A percentile compares a stretch with the other conserved stretches of the same genome.
phyloP scores from a whole-genome alignment of 1,140 invertebrate species.

The Coptotermes formosanus region DNA sequence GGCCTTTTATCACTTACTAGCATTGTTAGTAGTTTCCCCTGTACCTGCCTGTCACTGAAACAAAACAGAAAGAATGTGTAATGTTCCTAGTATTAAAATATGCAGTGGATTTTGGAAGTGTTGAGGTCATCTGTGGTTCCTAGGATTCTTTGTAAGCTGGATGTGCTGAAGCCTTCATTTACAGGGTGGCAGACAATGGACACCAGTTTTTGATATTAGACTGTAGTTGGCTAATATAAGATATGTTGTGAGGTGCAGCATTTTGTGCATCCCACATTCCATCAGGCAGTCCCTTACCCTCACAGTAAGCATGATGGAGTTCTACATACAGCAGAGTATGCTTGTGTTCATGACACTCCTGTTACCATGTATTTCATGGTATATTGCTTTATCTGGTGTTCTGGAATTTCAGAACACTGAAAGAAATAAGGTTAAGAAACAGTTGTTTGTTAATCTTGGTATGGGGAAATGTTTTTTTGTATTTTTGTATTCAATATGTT shows the following conservation, averaged over 20 bases:
- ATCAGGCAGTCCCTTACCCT: too few relatives aligned
- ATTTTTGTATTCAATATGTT: not conserved
- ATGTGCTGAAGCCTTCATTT: too few relatives aligned
- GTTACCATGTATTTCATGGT: not conserved
- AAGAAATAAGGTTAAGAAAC: not conserved
- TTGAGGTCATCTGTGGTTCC: too few relatives aligned
- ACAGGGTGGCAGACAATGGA: too few relatives aligned
- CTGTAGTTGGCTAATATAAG: too few relatives aligned
- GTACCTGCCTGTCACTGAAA: slow-evolving; percentile 11
- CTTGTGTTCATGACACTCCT: not conserved
- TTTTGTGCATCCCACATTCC: too few relatives aligned
- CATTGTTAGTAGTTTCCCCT: not conserved
- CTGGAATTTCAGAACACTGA: not conserved
- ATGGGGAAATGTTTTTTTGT: not conserved
- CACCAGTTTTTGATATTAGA: too few relatives aligned
- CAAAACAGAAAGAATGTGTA: not conserved
- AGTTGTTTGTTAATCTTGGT: not conserved
- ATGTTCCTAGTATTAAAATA: not conserved
- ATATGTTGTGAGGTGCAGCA: too few relatives aligned
- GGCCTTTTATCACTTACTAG: not conserved
- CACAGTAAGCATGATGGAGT: not conserved
- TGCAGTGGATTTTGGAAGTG: too few relatives aligned
- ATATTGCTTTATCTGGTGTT: not conserved
- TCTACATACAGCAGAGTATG: not conserved
- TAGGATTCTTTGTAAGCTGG: too few relatives aligned